These are phyloP conservation scores for Drosophila paulistorum DNA, from an alignment of 1,140 invertebrate species.

Conservation along the genomic window DNA sequence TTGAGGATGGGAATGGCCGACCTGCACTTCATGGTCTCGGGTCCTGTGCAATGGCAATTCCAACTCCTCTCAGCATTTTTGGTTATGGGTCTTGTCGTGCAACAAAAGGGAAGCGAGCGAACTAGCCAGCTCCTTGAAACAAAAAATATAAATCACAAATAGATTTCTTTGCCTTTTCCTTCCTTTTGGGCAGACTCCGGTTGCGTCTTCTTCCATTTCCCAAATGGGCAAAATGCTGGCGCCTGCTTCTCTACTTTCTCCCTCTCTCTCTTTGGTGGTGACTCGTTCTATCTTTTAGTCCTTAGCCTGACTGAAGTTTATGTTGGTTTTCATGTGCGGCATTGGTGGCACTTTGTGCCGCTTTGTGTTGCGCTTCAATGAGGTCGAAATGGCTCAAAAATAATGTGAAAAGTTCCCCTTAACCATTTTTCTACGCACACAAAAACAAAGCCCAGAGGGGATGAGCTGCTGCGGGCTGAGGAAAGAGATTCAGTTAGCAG, in stretches of 20 bases:
- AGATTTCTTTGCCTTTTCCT: conserved; percentile 61
- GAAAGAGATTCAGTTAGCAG: conserved; percentile 22
- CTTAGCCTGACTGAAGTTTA: conserved; percentile 44
- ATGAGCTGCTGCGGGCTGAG: background rate
- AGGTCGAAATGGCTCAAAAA: conserved; percentile 82
- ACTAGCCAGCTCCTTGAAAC: conserved; percentile 18
- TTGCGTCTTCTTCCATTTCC: conserved; percentile 51
- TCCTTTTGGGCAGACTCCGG: conserved; percentile 37
- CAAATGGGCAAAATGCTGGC: conserved; percentile 48
- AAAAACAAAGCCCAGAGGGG: conserved; percentile 50
- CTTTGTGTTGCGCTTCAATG: conserved; percentile 81
- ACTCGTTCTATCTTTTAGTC: background rate
- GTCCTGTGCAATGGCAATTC: conserved; percentile 28
- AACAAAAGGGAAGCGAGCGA: conserved; percentile 32
- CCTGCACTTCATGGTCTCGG: conserved; percentile 63
- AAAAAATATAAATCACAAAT: conserved; percentile 76
- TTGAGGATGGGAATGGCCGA: conserved; percentile 7
- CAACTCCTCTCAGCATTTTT: conserved; percentile 42
- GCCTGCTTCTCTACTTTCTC: conserved; percentile 35
- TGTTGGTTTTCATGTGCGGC: conserved; percentile 58
- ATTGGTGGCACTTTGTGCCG: conserved; percentile 74
- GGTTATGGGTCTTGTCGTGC: conserved; percentile 53
- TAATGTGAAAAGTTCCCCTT: conserved; percentile 79
- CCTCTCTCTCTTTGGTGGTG: background rate
- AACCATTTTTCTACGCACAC: conserved; percentile 71